These are phyloP conservation scores for Drosophila lini DNA, from an alignment of 1,140 invertebrate species.

Conservation along the genomic window DNA sequence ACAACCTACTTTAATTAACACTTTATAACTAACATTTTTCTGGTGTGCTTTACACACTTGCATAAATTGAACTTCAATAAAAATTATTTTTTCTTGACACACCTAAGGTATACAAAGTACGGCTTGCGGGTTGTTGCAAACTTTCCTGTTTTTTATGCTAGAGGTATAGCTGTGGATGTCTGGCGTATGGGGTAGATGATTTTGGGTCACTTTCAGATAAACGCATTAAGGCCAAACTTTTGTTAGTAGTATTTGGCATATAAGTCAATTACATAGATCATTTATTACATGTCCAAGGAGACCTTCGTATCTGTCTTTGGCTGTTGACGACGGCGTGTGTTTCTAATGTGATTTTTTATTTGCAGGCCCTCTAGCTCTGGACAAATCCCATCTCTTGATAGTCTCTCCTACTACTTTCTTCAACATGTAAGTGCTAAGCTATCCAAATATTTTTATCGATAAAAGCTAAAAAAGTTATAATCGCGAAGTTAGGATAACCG, in stretches of 20 bases:
- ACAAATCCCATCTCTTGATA: constrained; percentile 26
- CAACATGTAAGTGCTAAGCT: constrained; percentile 28
- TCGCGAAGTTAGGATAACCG: not conserved
- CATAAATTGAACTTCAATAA: not conserved
- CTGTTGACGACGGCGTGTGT: constrained; percentile 69
- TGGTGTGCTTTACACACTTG: not conserved
- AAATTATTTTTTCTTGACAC: not conserved
- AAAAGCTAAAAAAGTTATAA: not conserved
- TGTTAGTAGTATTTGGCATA: constrained; percentile 52
- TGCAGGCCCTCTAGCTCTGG: constrained; percentile 5
- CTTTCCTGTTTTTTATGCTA: constrained; percentile 5
- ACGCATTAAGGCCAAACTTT: constrained; percentile 71
- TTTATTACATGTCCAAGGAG: constrained; percentile 66
- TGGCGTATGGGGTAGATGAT: constrained; percentile 14
- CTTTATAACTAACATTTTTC: not conserved
- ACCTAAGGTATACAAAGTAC: not conserved
- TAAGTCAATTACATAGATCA: constrained; percentile 82
- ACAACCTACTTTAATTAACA: no score
- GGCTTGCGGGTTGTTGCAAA: not conserved
- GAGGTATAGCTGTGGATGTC: constrained; percentile 1
- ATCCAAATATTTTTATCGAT: constrained; percentile 50
- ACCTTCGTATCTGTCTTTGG: constrained; percentile 25
- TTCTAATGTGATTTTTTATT: constrained; percentile 81
- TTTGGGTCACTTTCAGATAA: constrained; percentile 65
- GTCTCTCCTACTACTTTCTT: constrained; percentile 35